Percentiles rank a stretch among this genome's conserved stretches.
phyloP scores from a whole-genome alignment of 2,113 vertebrate species.

The Hippocampus abdominalis region DNA sequence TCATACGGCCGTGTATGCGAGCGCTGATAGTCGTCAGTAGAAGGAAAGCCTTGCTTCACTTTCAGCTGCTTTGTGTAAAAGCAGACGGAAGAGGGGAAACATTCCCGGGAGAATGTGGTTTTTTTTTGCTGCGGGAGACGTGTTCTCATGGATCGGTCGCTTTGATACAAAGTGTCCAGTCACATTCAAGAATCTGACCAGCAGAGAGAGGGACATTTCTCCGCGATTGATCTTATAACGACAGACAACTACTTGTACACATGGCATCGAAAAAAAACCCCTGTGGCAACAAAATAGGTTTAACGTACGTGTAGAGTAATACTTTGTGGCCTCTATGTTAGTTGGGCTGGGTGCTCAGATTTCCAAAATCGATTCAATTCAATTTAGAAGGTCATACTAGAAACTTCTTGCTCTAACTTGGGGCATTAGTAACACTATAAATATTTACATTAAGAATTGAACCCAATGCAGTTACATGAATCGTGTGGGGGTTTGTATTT shows the following conservation, averaged over 20 bases:
- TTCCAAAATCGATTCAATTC: too few species aligned
- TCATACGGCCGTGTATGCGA: conserved; percentile 37
- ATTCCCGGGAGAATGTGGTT: not conserved
- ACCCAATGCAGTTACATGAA: too few species aligned
- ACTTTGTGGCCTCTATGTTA: too few species aligned
- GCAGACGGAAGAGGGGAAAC: conserved; percentile 1
- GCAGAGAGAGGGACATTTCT: conserved; percentile 6
- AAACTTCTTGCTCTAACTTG: too few species aligned
- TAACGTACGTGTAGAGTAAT: too few species aligned
- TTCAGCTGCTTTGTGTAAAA: conserved; percentile 33
- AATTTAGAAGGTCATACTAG: too few species aligned
- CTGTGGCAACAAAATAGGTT: too few species aligned
- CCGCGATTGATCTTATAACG: conserved; percentile 17
- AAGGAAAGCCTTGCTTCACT: conserved; percentile 41
- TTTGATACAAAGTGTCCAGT: conserved; percentile 28
- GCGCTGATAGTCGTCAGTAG: conserved; percentile 27
- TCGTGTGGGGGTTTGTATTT: too few species aligned
- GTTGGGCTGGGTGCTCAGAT: too few species aligned
- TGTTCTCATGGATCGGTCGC: not conserved
- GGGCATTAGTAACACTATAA: too few species aligned
- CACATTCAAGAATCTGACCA: conserved; percentile 21
- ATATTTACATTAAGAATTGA: too few species aligned
- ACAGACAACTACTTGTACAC: conserved; percentile 6
- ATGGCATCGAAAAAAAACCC: not conserved
- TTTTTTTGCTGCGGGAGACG: conserved; percentile 4